Base-by-base conservation (phyloP, 2,113 vertebrate genomes). In the Puffinus mauretanicus region DNA sequence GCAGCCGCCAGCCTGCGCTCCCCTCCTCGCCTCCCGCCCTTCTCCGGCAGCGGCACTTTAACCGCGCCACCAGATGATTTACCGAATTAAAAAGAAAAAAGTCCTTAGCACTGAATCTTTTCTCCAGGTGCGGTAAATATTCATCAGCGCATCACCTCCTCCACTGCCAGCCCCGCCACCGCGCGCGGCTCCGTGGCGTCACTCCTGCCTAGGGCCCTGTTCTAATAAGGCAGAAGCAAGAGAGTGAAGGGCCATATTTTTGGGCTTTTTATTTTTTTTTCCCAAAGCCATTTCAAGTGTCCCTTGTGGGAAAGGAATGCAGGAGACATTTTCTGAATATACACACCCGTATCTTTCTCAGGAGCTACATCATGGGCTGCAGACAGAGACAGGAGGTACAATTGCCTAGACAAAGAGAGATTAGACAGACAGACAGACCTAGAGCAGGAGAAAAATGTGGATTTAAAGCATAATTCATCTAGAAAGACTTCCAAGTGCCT, bases 241-340 rank as follows among this genome's bases (percentile, higher is more conserved):
- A 30, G 57, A 97, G 82, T 49, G 40, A 83, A 97, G 82, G 51
- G 71, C 38, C 14, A 27, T 96, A 95, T 96, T 98, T 98, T 85
- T 72, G 65, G 95, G 90, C 70, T 87, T 89, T 38, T 82, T 82
- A n/a, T 14, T 58, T n/a, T 64, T 49, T 78, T 83, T 32, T 16
- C 30, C 44, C 27, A 88, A 98, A 97, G 90, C 82, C 92, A 94
- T 98, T 96, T 97, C 96, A 96, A 94, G 58, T 91, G 71, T 92
- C 93, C 95, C 80, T 72, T 80, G 78, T 30, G 78, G 66, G 89
- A 85, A 54, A 95, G 27, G 62, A 93, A 90, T 54, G 81, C 51
- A 55, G 78, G 93, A 96, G 78, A 78, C 42, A 11, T 90, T 65
- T 97, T 91, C 84, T 95, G 96, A 93, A 94, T 89, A 89, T 85